These are phyloP conservation scores for Bergia sp. DNA, from an alignment of 92 coral and sea anemone genomes.

Conservation along the genomic window DNA sequence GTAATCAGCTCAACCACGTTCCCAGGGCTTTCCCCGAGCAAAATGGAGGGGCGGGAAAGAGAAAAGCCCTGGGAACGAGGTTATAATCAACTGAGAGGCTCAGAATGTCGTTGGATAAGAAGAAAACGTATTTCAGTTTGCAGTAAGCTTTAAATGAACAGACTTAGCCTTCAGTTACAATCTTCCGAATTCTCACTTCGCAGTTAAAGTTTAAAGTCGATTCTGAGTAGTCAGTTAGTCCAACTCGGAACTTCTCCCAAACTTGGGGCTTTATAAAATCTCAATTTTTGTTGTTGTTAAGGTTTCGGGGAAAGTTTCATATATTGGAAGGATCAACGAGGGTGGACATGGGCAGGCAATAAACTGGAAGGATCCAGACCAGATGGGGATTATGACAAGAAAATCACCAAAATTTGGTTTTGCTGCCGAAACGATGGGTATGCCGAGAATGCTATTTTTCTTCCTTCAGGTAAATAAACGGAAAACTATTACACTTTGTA, in stretches of 20 bases:
- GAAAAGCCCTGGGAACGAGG: too few species aligned
- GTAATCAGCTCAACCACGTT: too few species aligned
- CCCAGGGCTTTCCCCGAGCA: too few species aligned
- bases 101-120: too few species aligned
- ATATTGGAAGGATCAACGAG: slow-evolving; percentile 26
- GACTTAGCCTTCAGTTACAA: too few species aligned
- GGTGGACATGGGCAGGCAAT: slow-evolving; percentile 1
- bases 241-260: background rate
- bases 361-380: background rate
- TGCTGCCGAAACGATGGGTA: slow-evolving; percentile 29
- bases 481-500: background rate
- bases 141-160: too few species aligned
- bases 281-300: background rate
- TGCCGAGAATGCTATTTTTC: slow-evolving; percentile 11
- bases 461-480: slow-evolving; percentile 16
- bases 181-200: too few species aligned
- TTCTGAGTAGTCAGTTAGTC: too few species aligned
- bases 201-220: too few species aligned
- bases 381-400: slow-evolving; percentile 20
- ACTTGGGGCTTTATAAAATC: background rate
- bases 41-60: too few species aligned
- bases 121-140: too few species aligned
- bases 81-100: too few species aligned
- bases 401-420: slow-evolving; percentile 17
- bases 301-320: slow-evolving; percentile 24